phyloP scores from a whole-genome alignment of 2,113 vertebrate species.

The Kryptolebias marmoratus region DNA sequence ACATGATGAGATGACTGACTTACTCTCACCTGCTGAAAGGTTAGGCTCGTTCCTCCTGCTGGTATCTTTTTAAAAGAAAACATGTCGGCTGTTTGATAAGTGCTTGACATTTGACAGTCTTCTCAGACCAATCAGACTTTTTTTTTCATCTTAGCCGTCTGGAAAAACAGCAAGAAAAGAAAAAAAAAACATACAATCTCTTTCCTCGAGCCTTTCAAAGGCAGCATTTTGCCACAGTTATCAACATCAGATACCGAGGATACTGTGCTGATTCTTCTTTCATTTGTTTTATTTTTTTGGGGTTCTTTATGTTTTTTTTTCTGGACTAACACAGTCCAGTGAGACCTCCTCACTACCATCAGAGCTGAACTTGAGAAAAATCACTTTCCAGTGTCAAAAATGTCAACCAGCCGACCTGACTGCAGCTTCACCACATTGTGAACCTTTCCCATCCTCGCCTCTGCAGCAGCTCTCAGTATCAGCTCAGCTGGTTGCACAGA shows the following conservation, averaged over 20 bases:
- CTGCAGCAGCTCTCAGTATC: conserved; percentile 43
- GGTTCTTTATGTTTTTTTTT: conserved; percentile 62
- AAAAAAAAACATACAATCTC: conserved; percentile 43
- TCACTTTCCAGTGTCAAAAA: conserved; percentile 64
- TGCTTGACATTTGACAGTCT: conserved; percentile 83
- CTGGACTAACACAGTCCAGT: conserved; percentile 45
- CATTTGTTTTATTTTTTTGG: conserved; percentile 49
- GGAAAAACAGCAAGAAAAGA: conserved; percentile 54
- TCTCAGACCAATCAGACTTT: conserved; percentile 77
- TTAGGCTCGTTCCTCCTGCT: conserved; percentile 70
- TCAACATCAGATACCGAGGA: conserved; percentile 72
- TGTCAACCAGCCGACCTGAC: conserved; percentile 59
- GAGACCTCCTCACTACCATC: conserved; percentile 66
- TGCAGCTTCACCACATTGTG: conserved; percentile 24
- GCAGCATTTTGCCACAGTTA: conserved; percentile 67
- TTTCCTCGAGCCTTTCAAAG: conserved; percentile 76
- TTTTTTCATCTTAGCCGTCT: conserved; percentile 54
- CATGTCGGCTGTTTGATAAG: conserved; percentile 77
- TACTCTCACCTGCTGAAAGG: conserved; percentile 68
- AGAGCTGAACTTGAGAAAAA: conserved; percentile 58
- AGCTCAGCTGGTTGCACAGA: conserved; percentile 44
- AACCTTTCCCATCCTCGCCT: conserved; percentile 47
- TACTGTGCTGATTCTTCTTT: conserved; percentile 45
- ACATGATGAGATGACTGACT: conserved; percentile 73
- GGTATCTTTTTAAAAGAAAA: conserved; percentile 76